Evolutionary conservation across 92 coral and sea anemone species (phyloP).

Genomic region (Zoanthus solanderi): DNA sequence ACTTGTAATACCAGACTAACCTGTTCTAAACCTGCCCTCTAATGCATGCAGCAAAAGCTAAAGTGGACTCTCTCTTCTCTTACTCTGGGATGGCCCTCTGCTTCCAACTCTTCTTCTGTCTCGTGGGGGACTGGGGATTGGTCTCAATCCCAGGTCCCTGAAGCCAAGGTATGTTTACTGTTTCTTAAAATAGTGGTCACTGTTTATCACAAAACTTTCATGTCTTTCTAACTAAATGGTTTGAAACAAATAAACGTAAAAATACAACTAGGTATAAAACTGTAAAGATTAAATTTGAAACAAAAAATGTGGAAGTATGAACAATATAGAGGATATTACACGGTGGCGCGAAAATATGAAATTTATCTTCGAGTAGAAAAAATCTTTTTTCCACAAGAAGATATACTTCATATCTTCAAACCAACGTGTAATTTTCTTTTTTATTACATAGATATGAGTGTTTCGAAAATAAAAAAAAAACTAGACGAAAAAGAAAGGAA

Average conservation of each 20-base stretch:
- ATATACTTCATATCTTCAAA: too few relatives aligned
- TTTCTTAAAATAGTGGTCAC: not conserved
- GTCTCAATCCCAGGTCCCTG: constrained; percentile 80
- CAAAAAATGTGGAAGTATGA: not conserved
- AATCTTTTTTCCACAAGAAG: too few relatives aligned
- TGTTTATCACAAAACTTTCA: not conserved
- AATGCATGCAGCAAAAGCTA: constrained; percentile 83
- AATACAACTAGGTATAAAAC: too few relatives aligned
- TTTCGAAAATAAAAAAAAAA: too few relatives aligned
- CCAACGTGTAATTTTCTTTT: too few relatives aligned
- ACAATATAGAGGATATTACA: not conserved
- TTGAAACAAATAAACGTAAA: too few relatives aligned
- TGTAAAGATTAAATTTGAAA: too few relatives aligned
- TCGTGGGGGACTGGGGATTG: constrained; percentile 87
- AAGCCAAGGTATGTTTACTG: constrained; percentile 79
- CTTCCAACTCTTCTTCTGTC: constrained; percentile 81
- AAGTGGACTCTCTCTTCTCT: constrained; percentile 91
- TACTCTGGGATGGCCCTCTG: constrained; percentile 88
- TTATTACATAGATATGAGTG: too few relatives aligned
- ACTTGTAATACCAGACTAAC: constrained; percentile 18
- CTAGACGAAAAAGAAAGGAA: not conserved
- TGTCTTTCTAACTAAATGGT: not conserved
- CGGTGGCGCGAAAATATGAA: too few relatives aligned
- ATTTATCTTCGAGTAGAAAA: too few relatives aligned
- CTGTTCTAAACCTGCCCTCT: constrained; percentile 64